Conservation (phyloP, 2,888 invertebrate genomes). For the Drosophila hamatofila region DNA sequence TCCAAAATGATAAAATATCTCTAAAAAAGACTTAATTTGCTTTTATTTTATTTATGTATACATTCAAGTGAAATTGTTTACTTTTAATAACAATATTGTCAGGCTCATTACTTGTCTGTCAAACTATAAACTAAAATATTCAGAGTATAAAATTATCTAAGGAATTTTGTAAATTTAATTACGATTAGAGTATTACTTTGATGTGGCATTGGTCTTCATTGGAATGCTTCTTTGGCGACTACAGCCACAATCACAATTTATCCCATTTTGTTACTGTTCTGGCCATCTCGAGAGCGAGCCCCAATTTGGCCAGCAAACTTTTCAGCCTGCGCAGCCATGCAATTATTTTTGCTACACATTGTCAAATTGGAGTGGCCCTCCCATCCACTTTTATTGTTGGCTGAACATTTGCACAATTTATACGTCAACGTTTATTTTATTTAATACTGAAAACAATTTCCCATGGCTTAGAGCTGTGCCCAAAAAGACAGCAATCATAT, state of each 20-base stretch:
- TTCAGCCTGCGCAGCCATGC: slow-evolving; percentile 63
- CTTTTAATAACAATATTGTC: too few species aligned
- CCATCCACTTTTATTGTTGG: slow-evolving; percentile 64
- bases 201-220: neutral
- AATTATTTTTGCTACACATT: slow-evolving; percentile 70
- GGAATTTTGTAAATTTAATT: neutral
- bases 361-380: slow-evolving; percentile 48
- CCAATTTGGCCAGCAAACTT: slow-evolving; percentile 50
- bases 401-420: slow-evolving; percentile 75
- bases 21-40: too few species aligned
- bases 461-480: slow-evolving; percentile 58
- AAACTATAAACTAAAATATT: neutral
- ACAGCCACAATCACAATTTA: slow-evolving; percentile 35
- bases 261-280: slow-evolving; percentile 15
- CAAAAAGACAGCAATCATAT: slow-evolving; percentile 21
- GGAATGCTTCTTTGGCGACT: slow-evolving; percentile 4
- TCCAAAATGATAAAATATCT: too few species aligned
- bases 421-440: slow-evolving; percentile 78
- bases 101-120: neutral
- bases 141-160: too few species aligned
- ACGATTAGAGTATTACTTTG: neutral
- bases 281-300: slow-evolving; percentile 26
- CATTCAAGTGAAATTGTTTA: too few species aligned
- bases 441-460: slow-evolving; percentile 78
- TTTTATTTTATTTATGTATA: too few species aligned